Evolutionary conservation across 2,888 invertebrate species (phyloP).

Genomic region (Prosopocoilus inquinatus): DNA sequence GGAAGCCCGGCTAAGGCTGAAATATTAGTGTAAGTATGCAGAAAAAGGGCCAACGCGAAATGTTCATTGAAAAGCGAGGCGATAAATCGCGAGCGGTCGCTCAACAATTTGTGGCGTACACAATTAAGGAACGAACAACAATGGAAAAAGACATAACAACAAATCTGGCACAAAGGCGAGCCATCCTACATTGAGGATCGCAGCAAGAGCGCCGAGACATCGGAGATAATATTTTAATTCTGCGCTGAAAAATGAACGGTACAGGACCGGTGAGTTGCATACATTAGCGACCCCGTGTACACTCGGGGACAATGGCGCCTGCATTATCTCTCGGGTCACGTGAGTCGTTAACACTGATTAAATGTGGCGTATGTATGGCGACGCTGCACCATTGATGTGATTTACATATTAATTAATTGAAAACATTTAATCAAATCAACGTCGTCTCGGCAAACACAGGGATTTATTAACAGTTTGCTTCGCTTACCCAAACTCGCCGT

Average conservation of each 20-base stretch:
- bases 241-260: constrained; percentile 33
- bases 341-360: constrained; percentile 29
- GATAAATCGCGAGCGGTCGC: constrained; percentile 13
- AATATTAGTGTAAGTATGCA: too few relatives aligned
- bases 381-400: constrained; percentile 14
- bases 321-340: constrained; percentile 24
- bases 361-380: constrained; percentile 16
- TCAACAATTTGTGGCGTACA: constrained; percentile 18
- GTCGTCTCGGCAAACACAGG: constrained; percentile 7
- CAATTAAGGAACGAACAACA: constrained; percentile 21
- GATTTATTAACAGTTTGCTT: neutral
- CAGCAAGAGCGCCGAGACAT: constrained; percentile 15
- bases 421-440: constrained; percentile 21
- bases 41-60: too few relatives aligned
- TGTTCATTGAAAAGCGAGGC: neutral
- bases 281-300: constrained; percentile 20
- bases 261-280: constrained; percentile 31
- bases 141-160: constrained; percentile 15
- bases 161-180: constrained; percentile 21
- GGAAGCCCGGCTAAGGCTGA: too few relatives aligned
- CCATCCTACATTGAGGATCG: constrained; percentile 25
- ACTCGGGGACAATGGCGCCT: constrained; percentile 24
- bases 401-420: constrained; percentile 21
- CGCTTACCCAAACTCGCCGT: neutral
- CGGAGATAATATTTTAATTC: constrained; percentile 34